Percentiles rank a stretch among this genome's conserved stretches.
phyloP scores from a whole-genome alignment of 1,140 invertebrate genomes.

The Matsumurasca onukii region DNA sequence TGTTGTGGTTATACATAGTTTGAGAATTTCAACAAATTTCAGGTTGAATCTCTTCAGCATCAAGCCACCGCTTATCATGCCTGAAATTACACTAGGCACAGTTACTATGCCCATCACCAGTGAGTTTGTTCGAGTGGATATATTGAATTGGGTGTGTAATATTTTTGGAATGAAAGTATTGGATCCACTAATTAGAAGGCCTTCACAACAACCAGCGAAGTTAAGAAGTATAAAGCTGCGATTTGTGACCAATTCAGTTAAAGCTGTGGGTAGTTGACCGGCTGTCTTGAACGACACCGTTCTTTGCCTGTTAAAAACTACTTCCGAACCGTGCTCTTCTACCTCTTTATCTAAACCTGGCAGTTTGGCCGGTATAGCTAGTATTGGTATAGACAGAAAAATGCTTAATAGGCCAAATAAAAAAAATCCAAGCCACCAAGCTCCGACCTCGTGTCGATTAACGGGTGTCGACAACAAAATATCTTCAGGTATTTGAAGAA shows the following conservation, averaged over 20 bases:
- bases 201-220: conserved; percentile 74
- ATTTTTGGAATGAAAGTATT: conserved; percentile 81
- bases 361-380: conserved; percentile 68
- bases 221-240: conserved; percentile 81
- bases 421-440: conserved; percentile 85
- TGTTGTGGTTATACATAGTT: conserved; percentile 8
- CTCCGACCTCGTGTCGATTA: conserved; percentile 79
- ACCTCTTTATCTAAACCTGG: no score
- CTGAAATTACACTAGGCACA: conserved; percentile 13
- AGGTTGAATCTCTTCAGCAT: conserved; percentile 21
- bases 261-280: conserved; percentile 63
- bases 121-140: conserved; percentile 70
- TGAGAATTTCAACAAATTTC: conserved; percentile 4
- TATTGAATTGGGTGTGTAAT: conserved; percentile 81
- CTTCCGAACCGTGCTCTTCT: no score
- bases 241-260: conserved; percentile 66
- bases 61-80: conserved; percentile 1
- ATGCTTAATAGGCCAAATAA: conserved; percentile 64
- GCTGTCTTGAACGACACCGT: no score
- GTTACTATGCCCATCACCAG: conserved; percentile 67
- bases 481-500: conserved; percentile 75
- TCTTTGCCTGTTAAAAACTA: no score
- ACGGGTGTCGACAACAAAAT: conserved; percentile 66
- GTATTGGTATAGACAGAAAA: conserved; percentile 66
- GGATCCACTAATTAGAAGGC: conserved; percentile 76